Evolutionary conservation across 2,113 vertebrate genomes (phyloP), one percentile per base, ranked within the genome.

Genomic region (Macaca nemestrina): DNA sequence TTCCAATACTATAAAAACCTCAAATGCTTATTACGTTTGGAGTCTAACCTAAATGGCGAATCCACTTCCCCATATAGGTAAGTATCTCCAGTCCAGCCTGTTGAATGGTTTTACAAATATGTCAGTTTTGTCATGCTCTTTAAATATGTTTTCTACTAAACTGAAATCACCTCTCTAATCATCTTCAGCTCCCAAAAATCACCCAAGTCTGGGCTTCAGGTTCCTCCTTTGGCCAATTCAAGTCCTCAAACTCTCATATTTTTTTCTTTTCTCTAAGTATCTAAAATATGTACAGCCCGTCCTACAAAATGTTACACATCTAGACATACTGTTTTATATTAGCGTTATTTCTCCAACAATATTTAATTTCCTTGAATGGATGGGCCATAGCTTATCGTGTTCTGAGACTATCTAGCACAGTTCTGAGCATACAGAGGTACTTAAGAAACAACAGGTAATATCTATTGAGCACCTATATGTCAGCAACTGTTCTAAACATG

Each of bases 11-110:
- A 4, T 14, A 68, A 85, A 81, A 87, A 81, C 81, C 14, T 92
- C 52, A 50, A 87, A 88, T 14, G 45, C 20, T 97, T 82, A 50
- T 80, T 48, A 64, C 18, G 52, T 52, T 84, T 9, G 11, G 70
- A 95, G 87, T 81, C 45, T 45, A 38, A 90, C 35, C 25, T 80
- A 95, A 93, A 90, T 16, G 75, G 32, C 6, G 67, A 50, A 35
- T 38, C 75, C 8, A 48, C 52, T 81, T 84, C 16, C n/a, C 82
- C 50, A 70, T 8, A 50, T 23, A 3, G 68, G 52, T 75, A 17
- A 20, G 30, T 40, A 30, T 55, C 27, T 72, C 4, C 35, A 88
- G n/a, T 25, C 30, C 82, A 84, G 55, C 23, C 32, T 55, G 18
- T 52, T 83, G 61, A 73, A 12, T 35, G 8, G 18, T 50, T 52